A percentile compares a stretch with the other conserved stretches of the same genome.
phyloP scores from a whole-genome alignment of 2,888 invertebrate genomes.

The Eristalinus aeneus region DNA sequence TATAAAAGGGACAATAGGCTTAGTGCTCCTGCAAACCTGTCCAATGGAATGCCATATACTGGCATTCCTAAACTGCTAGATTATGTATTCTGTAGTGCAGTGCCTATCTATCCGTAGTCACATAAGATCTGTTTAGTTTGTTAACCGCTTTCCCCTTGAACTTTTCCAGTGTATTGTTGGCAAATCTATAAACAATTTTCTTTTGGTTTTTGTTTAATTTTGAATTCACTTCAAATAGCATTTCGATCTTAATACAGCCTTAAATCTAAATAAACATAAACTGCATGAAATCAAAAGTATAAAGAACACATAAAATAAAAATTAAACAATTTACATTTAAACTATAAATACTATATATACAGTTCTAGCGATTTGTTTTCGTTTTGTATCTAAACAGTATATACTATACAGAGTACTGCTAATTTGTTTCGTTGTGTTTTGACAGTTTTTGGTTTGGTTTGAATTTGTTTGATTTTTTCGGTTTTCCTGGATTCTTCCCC shows the following conservation, averaged over 20 bases:
- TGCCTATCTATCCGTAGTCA: background rate
- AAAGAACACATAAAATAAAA: constrained; percentile 25
- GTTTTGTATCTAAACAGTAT: constrained; percentile 60
- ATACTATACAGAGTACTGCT: constrained; percentile 50
- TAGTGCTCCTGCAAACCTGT: background rate
- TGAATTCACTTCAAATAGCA: constrained; percentile 43
- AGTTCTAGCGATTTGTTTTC: constrained; percentile 63
- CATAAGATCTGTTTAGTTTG: constrained; percentile 16
- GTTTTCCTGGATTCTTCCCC: constrained; percentile 37
- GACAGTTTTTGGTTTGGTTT: constrained; percentile 54
- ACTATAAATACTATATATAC: constrained; percentile 34
- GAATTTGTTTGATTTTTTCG: constrained; percentile 27
- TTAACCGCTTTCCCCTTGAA: constrained; percentile 32
- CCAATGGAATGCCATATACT: background rate
- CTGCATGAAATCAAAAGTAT: constrained; percentile 38
- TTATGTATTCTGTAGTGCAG: background rate
- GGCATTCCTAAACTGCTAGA: background rate
- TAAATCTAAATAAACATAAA: constrained; percentile 39
- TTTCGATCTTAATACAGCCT: constrained; percentile 27
- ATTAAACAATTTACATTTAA: constrained; percentile 49
- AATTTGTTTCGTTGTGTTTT: constrained; percentile 52
- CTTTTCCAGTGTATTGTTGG: constrained; percentile 29
- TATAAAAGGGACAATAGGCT: no score
- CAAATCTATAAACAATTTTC: background rate
- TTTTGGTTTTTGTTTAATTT: constrained; percentile 31